Base-by-base conservation (phyloP, 2,113 vertebrate genomes). In the Tragelaphus scriptus region DNA sequence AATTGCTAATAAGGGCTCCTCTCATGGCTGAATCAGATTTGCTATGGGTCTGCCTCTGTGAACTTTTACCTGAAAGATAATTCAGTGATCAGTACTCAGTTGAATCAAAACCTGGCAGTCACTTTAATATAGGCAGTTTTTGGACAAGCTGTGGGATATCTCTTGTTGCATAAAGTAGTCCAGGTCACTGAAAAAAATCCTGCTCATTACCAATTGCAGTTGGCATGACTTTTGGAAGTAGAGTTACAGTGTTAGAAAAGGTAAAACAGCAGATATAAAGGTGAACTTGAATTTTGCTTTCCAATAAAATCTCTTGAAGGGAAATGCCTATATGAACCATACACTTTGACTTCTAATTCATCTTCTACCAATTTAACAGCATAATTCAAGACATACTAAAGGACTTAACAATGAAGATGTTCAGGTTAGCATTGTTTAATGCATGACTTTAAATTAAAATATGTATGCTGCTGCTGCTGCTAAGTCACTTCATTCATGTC, bases 1-100 rank as follows among this genome's bases (percentile, higher is more conserved):
- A 56, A n/a, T 30, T 77, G 19, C 14, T 58, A 36, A 40, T 51
- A 47, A 51, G 51, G 23, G 23, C 49, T 90, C 28, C 44, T 16
- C 30, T 96, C 25, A 15, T 36, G 63, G 63, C 13, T 51, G 44
- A 88, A 58, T 56, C 58, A 91, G 86, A 85, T 90, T 88, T 93
- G 16, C 82, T 86, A 3, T 89, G 55, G 10, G 36, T 94, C 82
- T 88, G 44, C 51, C 56, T 97, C 88, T 87, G 36, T 92, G 80
- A 97, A 87, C 40, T 80, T 95, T 63, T 9, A 85, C 51, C 44
- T 94, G 80, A 88, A 90, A 68, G 51, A 71, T 93, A 85, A 94
- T 85, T 87, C 36, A 63, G 53, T 59, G 84, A 92, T 85, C 32
- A 68, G 25, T 71, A 59, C 80, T 82, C 44, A 85, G 58, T 17